Evolutionary conservation across 2,888 invertebrate species (phyloP).

Genomic region (Eledone cirrhosa): DNA sequence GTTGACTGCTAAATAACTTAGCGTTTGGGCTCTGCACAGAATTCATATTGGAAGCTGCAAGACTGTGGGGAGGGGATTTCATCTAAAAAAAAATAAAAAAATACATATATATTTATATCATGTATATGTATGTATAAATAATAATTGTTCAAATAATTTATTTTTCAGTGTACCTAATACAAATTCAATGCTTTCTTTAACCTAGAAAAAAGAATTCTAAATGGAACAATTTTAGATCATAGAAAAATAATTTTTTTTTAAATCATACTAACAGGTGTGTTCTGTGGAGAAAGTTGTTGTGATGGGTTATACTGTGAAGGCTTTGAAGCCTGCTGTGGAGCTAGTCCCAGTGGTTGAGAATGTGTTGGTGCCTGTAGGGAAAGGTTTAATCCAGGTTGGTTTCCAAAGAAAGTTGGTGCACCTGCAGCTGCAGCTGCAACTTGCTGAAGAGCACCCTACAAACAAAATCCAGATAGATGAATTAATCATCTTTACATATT

Average conservation of each 20-base stretch:
- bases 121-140: too few relatives aligned
- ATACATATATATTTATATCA: too few relatives aligned
- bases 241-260: too few relatives aligned
- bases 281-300: slow-evolving; percentile 47
- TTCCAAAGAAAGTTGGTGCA: slow-evolving; percentile 58
- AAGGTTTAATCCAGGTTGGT: slow-evolving; percentile 52
- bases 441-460: slow-evolving; percentile 54
- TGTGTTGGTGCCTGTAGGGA: slow-evolving; percentile 47
- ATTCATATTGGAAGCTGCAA: slow-evolving; percentile 34
- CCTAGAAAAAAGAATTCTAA: not conserved
- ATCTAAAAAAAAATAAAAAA: slow-evolving; percentile 40
- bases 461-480: slow-evolving; percentile 28
- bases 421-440: slow-evolving; percentile 60
- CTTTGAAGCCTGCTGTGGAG: slow-evolving; percentile 37
- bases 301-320: slow-evolving; percentile 42
- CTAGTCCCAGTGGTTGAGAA: slow-evolving; percentile 41
- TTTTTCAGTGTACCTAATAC: too few relatives aligned
- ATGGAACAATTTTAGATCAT: too few relatives aligned
- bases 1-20: slow-evolving; percentile 48
- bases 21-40: slow-evolving; percentile 46
- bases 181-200: not conserved
- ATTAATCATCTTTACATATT: too few relatives aligned
- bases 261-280: slow-evolving; percentile 43
- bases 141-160: too few relatives aligned
- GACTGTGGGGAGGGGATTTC: slow-evolving; percentile 52